Conservation (phyloP, 2,888 invertebrate species). For the Diaprepes abbreviatus region DNA sequence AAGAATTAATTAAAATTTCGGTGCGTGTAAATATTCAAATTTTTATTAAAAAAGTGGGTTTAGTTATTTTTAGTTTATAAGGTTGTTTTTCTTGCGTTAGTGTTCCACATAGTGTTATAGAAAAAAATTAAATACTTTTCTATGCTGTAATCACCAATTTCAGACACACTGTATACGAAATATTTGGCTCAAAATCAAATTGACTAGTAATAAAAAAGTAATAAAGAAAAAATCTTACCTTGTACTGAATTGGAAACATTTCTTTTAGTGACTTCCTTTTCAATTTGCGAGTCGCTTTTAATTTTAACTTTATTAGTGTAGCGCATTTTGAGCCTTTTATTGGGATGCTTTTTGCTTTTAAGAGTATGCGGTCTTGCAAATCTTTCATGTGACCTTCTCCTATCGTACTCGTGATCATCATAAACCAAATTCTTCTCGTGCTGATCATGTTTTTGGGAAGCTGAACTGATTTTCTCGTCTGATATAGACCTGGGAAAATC, state of each 20-base stretch:
- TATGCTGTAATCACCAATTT: no score
- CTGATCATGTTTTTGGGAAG: constrained; percentile 57
- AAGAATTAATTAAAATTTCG: no score
- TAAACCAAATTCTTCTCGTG: constrained; percentile 60
- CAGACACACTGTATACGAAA: no score
- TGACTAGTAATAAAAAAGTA: no score
- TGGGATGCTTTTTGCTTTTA: constrained; percentile 69
- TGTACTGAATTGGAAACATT: constrained; percentile 6
- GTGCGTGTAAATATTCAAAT: no score
- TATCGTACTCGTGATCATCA: constrained; percentile 75
- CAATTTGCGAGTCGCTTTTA: constrained; percentile 60
- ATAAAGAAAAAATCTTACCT: not conserved
- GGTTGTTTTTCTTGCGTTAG: no score
- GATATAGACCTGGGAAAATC: constrained; percentile 69
- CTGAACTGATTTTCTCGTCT: constrained; percentile 59
- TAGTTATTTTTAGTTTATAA: no score
- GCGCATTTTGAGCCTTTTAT: constrained; percentile 55
- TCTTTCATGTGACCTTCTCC: constrained; percentile 74
- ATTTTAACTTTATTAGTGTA: constrained; percentile 55
- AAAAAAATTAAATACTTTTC: no score
- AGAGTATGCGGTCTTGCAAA: constrained; percentile 75
- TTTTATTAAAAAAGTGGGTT: no score
- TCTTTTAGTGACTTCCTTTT: constrained; percentile 3
- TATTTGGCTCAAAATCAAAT: no score
- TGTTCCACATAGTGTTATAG: no score